Evolutionary conservation across 2,888 invertebrate species (phyloP).

Genomic region (Strigamia crassipes): DNA sequence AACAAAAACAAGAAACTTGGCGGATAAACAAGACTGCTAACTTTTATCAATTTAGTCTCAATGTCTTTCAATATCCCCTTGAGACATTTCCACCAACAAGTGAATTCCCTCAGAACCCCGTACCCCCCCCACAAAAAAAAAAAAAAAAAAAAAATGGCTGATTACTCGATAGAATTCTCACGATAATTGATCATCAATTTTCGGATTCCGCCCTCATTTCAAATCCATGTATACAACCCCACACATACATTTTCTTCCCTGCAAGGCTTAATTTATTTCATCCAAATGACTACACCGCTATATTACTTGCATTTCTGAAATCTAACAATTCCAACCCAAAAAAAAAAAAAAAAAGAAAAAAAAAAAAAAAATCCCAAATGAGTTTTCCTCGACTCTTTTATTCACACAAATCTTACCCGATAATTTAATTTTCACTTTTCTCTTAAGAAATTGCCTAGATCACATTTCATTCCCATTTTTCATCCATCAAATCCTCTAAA

Average conservation of each 20-base stretch:
- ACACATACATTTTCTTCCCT: not conserved
- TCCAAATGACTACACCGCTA: slow-evolving; percentile 11
- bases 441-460: slow-evolving; percentile 18
- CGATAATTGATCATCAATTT: slow-evolving; percentile 30
- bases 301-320: not conserved
- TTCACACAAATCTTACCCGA: not conserved
- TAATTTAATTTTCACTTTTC: slow-evolving; percentile 20
- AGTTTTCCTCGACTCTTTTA: slow-evolving; percentile 25
- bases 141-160: not conserved
- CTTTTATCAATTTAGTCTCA: slow-evolving; percentile 22
- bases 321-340: not conserved
- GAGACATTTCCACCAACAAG: slow-evolving; percentile 4
- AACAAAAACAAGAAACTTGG: not conserved
- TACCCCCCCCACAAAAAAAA: not conserved
- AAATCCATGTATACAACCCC: slow-evolving; percentile 15
- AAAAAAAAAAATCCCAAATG: not conserved
- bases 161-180: slow-evolving; percentile 7
- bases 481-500: not conserved
- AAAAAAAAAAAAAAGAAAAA: not conserved
- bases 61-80: not conserved
- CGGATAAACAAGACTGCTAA: not conserved
- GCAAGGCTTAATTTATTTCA: slow-evolving; percentile 13
- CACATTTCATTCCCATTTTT: not conserved
- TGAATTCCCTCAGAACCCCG: not conserved
- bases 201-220: slow-evolving; percentile 22